Evolutionary conservation across 2,797 vertebrate genomes (phyloP).

Genomic region (Esox masquinongy): DNA sequence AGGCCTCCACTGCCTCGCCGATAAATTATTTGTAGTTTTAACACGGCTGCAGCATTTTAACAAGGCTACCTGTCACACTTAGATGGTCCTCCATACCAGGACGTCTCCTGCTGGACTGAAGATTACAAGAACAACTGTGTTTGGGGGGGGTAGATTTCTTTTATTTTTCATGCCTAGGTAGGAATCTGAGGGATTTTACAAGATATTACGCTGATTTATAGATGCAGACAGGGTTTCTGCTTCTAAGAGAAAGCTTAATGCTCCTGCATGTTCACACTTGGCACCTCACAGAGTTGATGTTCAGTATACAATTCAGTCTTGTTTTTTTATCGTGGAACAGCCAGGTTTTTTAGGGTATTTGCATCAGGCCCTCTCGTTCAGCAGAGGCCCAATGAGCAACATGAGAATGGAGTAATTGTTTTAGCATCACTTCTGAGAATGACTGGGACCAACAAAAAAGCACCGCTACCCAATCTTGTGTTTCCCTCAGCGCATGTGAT

Average conservation of each 20-base stretch:
- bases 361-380: slow-evolving; percentile 10
- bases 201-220: neutral
- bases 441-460: slow-evolving; percentile 59
- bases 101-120: slow-evolving; percentile 36
- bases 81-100: slow-evolving; percentile 34
- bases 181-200: slow-evolving; percentile 4
- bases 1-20: slow-evolving; percentile 57
- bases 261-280: neutral
- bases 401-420: slow-evolving; percentile 46
- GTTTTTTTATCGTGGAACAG: neutral
- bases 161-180: neutral
- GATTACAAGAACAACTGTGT: neutral
- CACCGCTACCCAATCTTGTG: slow-evolving; percentile 60
- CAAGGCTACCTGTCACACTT: slow-evolving; percentile 63
- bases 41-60: slow-evolving; percentile 66
- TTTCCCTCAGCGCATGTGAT: slow-evolving; percentile 66
- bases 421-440: slow-evolving; percentile 70
- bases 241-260: neutral
- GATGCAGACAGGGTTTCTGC: slow-evolving; percentile 9
- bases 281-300: neutral
- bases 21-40: slow-evolving; percentile 76
- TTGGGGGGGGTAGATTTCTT: neutral
- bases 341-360: neutral
- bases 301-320: neutral
- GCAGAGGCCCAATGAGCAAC: slow-evolving; percentile 43